Percentiles rank a stretch among this genome's conserved stretches.
These are phyloP conservation scores for Phalacrocorax carbo DNA, from an alignment of 2,113 vertebrate genomes.

Conservation along the genomic window DNA sequence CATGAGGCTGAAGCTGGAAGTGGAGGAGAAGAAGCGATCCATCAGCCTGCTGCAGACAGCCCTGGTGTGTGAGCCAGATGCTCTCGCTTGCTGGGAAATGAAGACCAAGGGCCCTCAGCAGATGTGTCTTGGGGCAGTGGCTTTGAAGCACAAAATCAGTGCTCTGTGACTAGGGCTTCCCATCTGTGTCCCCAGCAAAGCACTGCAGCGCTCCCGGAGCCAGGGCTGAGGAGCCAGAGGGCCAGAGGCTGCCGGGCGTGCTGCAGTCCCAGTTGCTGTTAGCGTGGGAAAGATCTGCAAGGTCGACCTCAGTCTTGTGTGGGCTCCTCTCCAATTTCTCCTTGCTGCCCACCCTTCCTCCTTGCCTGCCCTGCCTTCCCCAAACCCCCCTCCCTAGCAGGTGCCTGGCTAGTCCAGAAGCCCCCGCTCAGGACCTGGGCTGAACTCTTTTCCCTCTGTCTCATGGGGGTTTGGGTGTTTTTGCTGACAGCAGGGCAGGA, in stretches of 20 bases:
- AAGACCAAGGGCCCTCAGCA: background rate
- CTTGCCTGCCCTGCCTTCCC: background rate
- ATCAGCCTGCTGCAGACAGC: slow-evolving; percentile 86
- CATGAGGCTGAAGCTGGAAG: slow-evolving; percentile 87
- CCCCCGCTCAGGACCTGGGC: background rate
- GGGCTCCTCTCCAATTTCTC: background rate
- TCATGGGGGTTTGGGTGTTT: background rate
- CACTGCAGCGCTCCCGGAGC: fast-evolving
- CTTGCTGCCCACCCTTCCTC: background rate
- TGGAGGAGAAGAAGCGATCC: slow-evolving; percentile 89
- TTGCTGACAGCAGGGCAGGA: background rate
- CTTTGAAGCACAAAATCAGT: background rate
- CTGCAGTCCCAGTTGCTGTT: fast-evolving
- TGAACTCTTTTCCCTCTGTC: background rate
- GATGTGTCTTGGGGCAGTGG: background rate
- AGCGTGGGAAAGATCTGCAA: background rate
- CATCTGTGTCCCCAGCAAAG: background rate
- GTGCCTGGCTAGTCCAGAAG: background rate
- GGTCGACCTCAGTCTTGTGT: background rate
- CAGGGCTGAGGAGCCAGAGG: background rate
- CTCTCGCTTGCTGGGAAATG: background rate
- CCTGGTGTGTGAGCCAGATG: slow-evolving; percentile 73
- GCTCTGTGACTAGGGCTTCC: background rate
- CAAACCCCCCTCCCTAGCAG: background rate
- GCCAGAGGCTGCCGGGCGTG: background rate